phyloP scores from a whole-genome alignment of 2,888 invertebrate genomes.

The Drosophila incognita region DNA sequence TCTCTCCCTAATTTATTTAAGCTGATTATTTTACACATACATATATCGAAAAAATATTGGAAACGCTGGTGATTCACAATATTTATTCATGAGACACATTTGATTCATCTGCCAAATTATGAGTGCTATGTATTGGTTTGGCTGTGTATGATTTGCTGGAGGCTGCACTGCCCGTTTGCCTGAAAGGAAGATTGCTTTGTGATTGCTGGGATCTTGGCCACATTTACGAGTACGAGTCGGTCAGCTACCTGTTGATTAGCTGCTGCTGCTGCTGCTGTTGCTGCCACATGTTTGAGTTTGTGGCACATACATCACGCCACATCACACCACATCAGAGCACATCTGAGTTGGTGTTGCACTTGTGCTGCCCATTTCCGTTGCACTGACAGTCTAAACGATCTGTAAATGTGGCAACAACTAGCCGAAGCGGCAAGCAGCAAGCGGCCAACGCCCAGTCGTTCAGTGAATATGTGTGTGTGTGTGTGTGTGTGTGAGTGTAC shows the following conservation, averaged over 20 bases:
- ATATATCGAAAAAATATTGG: neutral
- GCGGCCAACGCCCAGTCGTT: constrained; percentile 51
- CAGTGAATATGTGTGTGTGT: neutral
- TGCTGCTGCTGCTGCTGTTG: constrained; percentile 15
- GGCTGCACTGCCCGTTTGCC: neutral
- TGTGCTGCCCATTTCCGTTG: constrained; percentile 59
- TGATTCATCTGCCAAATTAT: neutral
- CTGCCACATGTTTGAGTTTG: constrained; percentile 27
- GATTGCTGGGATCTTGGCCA: constrained; percentile 25
- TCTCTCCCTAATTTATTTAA: neutral
- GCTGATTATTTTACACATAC: neutral
- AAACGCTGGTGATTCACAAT: neutral
- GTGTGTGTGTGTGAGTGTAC: constrained; percentile 9
- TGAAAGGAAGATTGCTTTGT: constrained; percentile 3
- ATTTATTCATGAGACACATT: neutral
- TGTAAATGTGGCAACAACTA: constrained; percentile 40
- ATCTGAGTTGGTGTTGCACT: constrained; percentile 42
- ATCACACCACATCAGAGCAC: constrained; percentile 26
- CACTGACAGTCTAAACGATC: constrained; percentile 56
- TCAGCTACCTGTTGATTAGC: constrained; percentile 41
- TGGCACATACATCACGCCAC: constrained; percentile 25
- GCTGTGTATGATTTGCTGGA: neutral
- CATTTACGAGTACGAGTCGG: constrained; percentile 4
- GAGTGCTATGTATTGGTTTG: neutral
- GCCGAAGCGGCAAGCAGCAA: constrained; percentile 4